Percentiles rank a stretch among this genome's conserved stretches.
Evolutionary conservation across 2,113 vertebrate species (phyloP).

Genomic region (Sturnus vulgaris): DNA sequence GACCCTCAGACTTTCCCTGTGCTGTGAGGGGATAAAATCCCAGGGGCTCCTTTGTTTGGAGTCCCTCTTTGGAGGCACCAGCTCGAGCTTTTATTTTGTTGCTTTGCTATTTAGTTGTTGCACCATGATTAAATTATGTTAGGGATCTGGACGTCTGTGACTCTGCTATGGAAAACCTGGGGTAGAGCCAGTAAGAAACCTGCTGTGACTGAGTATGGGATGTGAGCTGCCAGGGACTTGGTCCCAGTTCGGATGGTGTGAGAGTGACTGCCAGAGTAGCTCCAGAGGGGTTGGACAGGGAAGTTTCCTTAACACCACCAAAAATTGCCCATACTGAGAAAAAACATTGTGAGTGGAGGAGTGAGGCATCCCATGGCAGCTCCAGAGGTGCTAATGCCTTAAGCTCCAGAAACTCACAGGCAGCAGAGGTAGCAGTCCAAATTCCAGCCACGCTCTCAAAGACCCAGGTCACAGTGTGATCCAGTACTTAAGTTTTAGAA

Average conservation of each 20-base stretch:
- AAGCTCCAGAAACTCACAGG: not conserved
- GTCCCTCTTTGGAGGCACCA: not conserved
- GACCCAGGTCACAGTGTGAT: not conserved
- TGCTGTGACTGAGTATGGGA: no score
- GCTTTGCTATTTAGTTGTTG: not conserved
- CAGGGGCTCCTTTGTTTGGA: not conserved
- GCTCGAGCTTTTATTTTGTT: not conserved
- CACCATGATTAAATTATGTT: not conserved
- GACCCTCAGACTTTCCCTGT: not conserved
- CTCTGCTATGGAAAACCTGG: not conserved
- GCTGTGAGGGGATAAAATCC: not conserved
- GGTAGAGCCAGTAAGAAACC: not conserved
- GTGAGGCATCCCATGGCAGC: not conserved
- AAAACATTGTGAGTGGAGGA: not conserved
- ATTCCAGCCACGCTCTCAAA: not conserved
- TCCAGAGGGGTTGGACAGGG: not conserved
- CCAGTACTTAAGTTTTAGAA: not conserved
- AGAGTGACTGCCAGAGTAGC: not conserved
- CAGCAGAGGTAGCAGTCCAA: not conserved
- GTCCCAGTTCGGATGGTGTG: rapidly evolving
- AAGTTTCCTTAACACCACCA: not conserved
- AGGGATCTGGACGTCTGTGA: rapidly evolving
- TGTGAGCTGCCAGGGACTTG: not conserved
- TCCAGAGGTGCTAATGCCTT: not conserved
- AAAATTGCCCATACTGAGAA: not conserved